A percentile compares a stretch with the other conserved stretches of the same genome.
Evolutionary conservation across 2,888 invertebrate genomes (phyloP).

Genomic region (Mylabris sibirica): DNA sequence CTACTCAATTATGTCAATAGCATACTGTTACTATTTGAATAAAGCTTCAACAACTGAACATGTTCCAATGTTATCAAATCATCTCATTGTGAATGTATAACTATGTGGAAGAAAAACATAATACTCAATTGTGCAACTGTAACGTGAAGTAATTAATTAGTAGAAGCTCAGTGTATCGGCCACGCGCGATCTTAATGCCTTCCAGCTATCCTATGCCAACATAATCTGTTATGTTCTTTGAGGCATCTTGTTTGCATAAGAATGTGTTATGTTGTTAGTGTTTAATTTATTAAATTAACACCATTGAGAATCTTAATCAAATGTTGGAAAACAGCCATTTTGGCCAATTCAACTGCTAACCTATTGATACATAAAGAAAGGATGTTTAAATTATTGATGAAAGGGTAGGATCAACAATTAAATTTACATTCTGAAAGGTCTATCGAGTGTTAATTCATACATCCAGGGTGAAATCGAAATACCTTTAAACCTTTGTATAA

Average conservation of each 20-base stretch:
- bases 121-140: conserved; percentile 17
- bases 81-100: conserved; percentile 1
- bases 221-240: conserved; percentile 26
- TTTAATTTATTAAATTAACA: conserved; percentile 21
- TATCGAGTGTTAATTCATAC: neutral
- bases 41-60: conserved; percentile 4
- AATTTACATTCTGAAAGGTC: neutral
- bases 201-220: conserved; percentile 26
- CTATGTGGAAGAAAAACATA: conserved; percentile 25
- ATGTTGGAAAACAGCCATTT: conserved; percentile 16
- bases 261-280: conserved; percentile 20
- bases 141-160: conserved; percentile 40
- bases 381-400: too few relatives aligned
- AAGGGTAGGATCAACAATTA: neutral
- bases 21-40: conserved; percentile 8
- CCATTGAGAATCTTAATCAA: neutral
- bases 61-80: conserved; percentile 12
- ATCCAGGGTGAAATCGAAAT: too few relatives aligned
- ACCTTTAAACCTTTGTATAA: too few relatives aligned
- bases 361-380: neutral
- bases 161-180: conserved; percentile 40
- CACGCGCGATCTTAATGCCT: conserved; percentile 52
- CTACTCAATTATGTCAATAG: conserved; percentile 19
- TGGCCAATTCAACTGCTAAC: conserved; percentile 24
- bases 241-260: conserved; percentile 21